phyloP scores from a whole-genome alignment of 2,113 vertebrate species.

The Atractosteus spatula region DNA sequence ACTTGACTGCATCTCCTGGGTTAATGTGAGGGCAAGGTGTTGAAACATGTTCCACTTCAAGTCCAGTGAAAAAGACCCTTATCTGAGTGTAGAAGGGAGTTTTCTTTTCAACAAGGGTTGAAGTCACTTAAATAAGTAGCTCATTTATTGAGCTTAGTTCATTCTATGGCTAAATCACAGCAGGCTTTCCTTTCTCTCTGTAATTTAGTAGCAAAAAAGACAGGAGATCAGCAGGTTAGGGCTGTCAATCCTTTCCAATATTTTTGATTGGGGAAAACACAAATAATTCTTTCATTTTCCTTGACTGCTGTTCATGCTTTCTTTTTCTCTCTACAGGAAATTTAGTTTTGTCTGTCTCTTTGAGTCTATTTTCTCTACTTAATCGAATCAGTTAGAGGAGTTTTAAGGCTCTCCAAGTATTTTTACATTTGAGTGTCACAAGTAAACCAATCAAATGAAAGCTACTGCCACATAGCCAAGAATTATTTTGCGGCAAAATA shows the following conservation, averaged over 20 bases:
- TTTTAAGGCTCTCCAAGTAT: background rate
- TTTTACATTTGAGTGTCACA: too few species aligned
- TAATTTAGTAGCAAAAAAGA: background rate
- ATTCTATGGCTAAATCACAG: conserved; percentile 10
- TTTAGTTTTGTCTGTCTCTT: conserved; percentile 27
- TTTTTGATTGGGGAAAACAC: conserved; percentile 21
- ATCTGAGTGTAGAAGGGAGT: background rate
- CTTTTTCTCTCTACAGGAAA: conserved; percentile 29
- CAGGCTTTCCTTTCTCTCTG: conserved; percentile 22
- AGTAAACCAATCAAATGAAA: too few species aligned
- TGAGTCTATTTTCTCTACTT: conserved; percentile 10
- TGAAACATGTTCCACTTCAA: background rate
- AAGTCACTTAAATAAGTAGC: conserved; percentile 2
- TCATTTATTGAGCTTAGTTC: conserved; percentile 3
- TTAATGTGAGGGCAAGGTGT: background rate
- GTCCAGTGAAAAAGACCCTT: background rate
- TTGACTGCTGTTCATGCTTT: conserved; percentile 21
- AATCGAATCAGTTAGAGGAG: background rate
- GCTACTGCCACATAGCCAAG: too few species aligned
- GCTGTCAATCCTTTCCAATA: conserved; percentile 10
- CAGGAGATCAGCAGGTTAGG: background rate
- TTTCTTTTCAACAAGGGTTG: background rate
- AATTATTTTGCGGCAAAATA: too few species aligned
- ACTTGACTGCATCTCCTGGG: background rate
- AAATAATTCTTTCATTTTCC: conserved; percentile 16